Conservation (phyloP, 2,888 invertebrate genomes). For the Schizaphis graminum region DNA sequence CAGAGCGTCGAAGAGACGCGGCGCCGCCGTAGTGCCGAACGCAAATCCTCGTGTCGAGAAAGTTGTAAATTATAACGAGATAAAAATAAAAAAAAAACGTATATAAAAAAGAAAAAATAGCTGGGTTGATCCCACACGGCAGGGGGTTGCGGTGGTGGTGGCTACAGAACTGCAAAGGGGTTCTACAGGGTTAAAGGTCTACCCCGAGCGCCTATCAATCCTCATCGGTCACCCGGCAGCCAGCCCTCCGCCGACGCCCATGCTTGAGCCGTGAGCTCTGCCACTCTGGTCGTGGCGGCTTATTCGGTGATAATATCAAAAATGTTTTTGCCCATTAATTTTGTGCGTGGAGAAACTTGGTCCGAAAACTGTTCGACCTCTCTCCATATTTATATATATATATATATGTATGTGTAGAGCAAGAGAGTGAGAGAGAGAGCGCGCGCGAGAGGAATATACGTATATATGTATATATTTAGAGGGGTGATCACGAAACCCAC, state of each 20-base stretch:
- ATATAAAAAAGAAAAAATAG: constrained; percentile 26
- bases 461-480: not conserved
- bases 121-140: constrained; percentile 17
- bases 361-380: not conserved
- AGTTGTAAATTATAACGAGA: constrained; percentile 67
- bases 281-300: not conserved
- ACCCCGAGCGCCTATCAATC: constrained; percentile 57
- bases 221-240: constrained; percentile 51
- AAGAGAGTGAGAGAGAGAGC: not conserved
- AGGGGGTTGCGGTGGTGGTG: not conserved
- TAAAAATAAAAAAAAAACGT: constrained; percentile 57
- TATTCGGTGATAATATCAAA: constrained; percentile 54
- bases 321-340: constrained; percentile 58
- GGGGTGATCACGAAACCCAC: not conserved
- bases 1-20: constrained; percentile 16
- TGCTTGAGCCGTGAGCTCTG: not conserved
- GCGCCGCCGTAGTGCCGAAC: constrained; percentile 36
- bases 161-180: not conserved
- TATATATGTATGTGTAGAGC: not conserved
- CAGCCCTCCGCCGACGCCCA: not conserved
- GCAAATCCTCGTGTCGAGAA: constrained; percentile 61
- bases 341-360: not conserved
- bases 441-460: not conserved
- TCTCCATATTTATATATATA: not conserved
- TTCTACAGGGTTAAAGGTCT: constrained; percentile 54